Percentiles rank a stretch among this genome's conserved stretches.
Evolutionary conservation across 2,113 vertebrate species (phyloP).

Genomic region (Anhinga rufa): DNA sequence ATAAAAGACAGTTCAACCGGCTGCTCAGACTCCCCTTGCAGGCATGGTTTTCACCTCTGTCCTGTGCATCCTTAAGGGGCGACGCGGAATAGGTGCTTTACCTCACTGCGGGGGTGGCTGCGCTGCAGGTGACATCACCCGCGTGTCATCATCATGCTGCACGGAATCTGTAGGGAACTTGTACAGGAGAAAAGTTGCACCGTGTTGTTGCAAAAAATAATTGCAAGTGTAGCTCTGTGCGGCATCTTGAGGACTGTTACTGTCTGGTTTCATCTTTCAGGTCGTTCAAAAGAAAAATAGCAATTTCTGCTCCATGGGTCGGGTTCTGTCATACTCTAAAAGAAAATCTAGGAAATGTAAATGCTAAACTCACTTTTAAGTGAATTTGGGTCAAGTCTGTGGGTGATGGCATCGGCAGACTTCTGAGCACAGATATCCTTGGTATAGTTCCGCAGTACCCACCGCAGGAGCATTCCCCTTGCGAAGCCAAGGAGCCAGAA

Average conservation of each 20-base stretch:
- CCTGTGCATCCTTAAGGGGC: neutral
- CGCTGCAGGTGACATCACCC: neutral
- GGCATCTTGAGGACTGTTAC: neutral
- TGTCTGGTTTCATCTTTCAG: neutral
- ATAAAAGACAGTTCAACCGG: neutral
- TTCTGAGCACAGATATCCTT: neutral
- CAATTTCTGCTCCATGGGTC: neutral
- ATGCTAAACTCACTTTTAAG: neutral
- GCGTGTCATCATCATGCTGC: rapidly evolving
- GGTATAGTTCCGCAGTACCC: neutral
- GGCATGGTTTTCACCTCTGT: neutral
- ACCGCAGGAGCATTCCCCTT: neutral
- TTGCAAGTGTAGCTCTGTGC: neutral
- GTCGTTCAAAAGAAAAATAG: neutral
- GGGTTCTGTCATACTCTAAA: neutral
- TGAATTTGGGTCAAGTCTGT: neutral
- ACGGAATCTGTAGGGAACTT: neutral
- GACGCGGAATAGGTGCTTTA: neutral
- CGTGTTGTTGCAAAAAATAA: neutral
- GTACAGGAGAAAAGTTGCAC: neutral
- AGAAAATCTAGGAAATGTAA: neutral
- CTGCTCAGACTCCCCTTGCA: neutral
- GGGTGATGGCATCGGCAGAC: neutral
- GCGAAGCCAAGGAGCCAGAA: neutral
- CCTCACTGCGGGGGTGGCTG: neutral